phyloP scores from a whole-genome alignment of 2,888 invertebrate species.

The Dolichomitus sp. region DNA sequence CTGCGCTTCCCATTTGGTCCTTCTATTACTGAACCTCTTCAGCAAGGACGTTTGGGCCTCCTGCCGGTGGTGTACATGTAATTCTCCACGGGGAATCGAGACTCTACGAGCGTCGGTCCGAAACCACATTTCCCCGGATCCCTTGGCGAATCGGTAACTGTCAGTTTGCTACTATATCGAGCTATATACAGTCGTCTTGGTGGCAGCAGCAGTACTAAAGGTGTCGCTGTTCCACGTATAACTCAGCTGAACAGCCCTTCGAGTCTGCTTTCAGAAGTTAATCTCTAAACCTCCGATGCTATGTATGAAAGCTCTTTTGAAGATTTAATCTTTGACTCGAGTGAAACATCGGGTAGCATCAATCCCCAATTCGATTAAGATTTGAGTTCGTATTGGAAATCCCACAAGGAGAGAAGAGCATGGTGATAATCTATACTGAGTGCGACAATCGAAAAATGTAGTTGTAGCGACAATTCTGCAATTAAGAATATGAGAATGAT shows the following conservation, averaged over 20 bases:
- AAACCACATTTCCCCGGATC: slow-evolving; percentile 71
- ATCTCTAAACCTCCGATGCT: slow-evolving; percentile 67
- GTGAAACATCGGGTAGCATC: neutral
- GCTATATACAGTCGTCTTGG: neutral
- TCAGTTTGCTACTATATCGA: slow-evolving; percentile 54
- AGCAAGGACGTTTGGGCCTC: slow-evolving; percentile 20
- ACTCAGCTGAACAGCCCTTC: neutral
- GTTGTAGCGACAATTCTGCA: no score
- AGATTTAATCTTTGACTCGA: neutral
- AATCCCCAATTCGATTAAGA: slow-evolving; percentile 9
- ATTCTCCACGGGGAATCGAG: slow-evolving; percentile 24
- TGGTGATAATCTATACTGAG: no score
- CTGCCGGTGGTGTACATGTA: slow-evolving; percentile 13
- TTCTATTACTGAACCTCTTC: slow-evolving; percentile 24
- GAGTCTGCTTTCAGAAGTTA: slow-evolving; percentile 68
- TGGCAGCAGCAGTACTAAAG: neutral
- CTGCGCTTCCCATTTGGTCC: neutral
- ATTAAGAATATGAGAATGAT: no score
- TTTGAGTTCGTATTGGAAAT: neutral
- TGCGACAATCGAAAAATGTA: no score
- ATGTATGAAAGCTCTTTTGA: neutral
- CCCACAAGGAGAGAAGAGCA: no score
- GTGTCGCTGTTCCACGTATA: slow-evolving; percentile 3
- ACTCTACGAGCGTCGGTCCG: neutral
- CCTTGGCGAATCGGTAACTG: slow-evolving; percentile 73